A percentile compares a stretch with the other conserved stretches of the same genome.
These are phyloP conservation scores for Dicycla oo DNA, from an alignment of 2,888 invertebrate genomes.

Conservation along the genomic window DNA sequence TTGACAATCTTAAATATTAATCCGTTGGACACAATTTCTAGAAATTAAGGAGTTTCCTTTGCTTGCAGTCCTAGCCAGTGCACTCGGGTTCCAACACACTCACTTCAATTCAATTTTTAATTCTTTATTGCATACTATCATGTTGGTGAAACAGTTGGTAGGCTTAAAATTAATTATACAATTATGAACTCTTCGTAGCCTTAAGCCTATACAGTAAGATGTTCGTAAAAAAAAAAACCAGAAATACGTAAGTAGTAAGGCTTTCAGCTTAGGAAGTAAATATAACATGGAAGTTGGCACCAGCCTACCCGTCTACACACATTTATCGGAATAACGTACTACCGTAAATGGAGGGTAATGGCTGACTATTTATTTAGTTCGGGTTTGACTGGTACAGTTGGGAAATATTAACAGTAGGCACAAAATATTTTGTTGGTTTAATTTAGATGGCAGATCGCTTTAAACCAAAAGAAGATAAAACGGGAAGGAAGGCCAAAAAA, in stretches of 20 bases:
- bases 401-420: neutral
- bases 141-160: too few species aligned
- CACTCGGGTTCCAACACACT: slow-evolving; percentile 30
- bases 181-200: slow-evolving; percentile 12
- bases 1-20: neutral
- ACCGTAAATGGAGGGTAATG: slow-evolving; percentile 37
- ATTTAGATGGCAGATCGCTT: neutral
- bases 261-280: slow-evolving; percentile 47
- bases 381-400: slow-evolving; percentile 7
- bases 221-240: slow-evolving; percentile 54
- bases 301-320: slow-evolving; percentile 18
- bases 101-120: too few species aligned
- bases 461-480: neutral
- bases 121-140: too few species aligned
- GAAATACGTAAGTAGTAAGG: slow-evolving; percentile 42
- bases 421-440: neutral
- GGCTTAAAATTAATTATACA: too few species aligned
- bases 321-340: slow-evolving; percentile 47
- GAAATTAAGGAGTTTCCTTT: neutral
- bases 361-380: slow-evolving; percentile 34
- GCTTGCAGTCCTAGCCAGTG: neutral
- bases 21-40: neutral
- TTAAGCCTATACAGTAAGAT: slow-evolving; percentile 15
- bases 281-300: slow-evolving; percentile 49
- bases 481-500: neutral